phyloP scores from a whole-genome alignment of 1,140 invertebrate species.

The Ptiloglossa arizonensis region DNA sequence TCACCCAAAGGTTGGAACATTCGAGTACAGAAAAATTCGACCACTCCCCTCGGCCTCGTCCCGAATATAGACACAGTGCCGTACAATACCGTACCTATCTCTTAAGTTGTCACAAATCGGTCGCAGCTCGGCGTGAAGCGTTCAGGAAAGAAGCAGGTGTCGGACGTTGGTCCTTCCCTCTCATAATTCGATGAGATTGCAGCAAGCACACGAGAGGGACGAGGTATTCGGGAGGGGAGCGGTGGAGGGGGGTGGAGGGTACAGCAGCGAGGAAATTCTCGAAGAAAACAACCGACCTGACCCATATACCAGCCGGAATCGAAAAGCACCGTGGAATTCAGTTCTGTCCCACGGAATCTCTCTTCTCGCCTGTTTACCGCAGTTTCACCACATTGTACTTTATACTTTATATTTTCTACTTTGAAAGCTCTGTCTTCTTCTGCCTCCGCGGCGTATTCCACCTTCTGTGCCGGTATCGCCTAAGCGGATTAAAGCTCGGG shows the following conservation, averaged over 20 bases:
- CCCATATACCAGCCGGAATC: constrained; percentile 14
- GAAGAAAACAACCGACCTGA: constrained; percentile 24
- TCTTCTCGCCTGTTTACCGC: constrained; percentile 9
- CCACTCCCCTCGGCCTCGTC: too few species aligned
- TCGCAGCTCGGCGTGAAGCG: too few species aligned
- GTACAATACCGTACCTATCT: too few species aligned
- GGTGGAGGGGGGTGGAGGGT: neutral
- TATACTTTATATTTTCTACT: constrained; percentile 1
- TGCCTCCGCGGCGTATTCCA: neutral
- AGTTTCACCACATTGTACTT: neutral
- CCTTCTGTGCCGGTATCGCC: neutral
- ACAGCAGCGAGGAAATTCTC: constrained; percentile 5
- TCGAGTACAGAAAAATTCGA: too few species aligned
- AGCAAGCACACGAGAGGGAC: neutral
- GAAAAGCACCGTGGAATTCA: constrained; percentile 5
- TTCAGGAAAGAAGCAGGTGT: neutral
- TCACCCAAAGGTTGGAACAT: too few species aligned
- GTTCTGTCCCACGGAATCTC: neutral
- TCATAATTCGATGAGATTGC: constrained; percentile 13
- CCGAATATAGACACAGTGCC: too few species aligned
- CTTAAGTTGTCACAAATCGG: too few species aligned
- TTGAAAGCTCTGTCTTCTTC: neutral
- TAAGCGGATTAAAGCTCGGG: constrained; percentile 15
- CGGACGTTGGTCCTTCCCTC: neutral
- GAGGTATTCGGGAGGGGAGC: neutral